Percentiles rank a stretch among this genome's conserved stretches.
phyloP scores from a whole-genome alignment of 2,113 vertebrate genomes.

The Mellivora capensis region DNA sequence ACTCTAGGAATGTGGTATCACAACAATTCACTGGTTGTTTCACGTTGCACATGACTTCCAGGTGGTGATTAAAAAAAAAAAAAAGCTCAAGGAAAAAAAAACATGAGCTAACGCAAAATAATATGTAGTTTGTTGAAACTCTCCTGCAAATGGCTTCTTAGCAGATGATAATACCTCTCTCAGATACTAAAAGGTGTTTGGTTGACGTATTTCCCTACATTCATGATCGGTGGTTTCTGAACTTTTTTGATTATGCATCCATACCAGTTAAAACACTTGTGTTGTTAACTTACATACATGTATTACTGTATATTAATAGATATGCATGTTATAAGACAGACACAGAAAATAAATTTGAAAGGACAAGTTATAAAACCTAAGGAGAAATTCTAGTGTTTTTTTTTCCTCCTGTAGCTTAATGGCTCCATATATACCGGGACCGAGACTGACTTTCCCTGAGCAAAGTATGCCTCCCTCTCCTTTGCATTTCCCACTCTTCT shows the following conservation, averaged over 20 bases:
- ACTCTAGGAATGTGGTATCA: not conserved
- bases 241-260: not conserved
- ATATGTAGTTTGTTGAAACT: not conserved
- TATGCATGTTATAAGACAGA: slow-evolving; percentile 19
- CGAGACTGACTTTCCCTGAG: not conserved
- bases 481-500: slow-evolving; percentile 3
- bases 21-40: not conserved
- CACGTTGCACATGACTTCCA: not conserved
- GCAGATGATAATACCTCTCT: slow-evolving; percentile 21
- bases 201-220: slow-evolving; percentile 2
- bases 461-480: not conserved
- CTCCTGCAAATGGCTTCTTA: slow-evolving; percentile 19
- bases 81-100: slow-evolving; percentile 32
- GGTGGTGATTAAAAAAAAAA: not conserved
- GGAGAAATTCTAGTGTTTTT: slow-evolving; percentile 19
- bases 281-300: not conserved
- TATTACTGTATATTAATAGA: slow-evolving; percentile 13
- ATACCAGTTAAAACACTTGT: slow-evolving; percentile 26
- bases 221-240: slow-evolving; percentile 2
- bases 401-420: not conserved
- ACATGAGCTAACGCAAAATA: slow-evolving; percentile 39
- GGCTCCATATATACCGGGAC: not conserved
- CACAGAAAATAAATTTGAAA: slow-evolving; percentile 30
- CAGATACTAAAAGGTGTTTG: slow-evolving; percentile 8
- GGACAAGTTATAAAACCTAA: not conserved